Evolutionary conservation across 2,888 invertebrate species (phyloP).

Genomic region (Scaptomyza tumidula): DNA sequence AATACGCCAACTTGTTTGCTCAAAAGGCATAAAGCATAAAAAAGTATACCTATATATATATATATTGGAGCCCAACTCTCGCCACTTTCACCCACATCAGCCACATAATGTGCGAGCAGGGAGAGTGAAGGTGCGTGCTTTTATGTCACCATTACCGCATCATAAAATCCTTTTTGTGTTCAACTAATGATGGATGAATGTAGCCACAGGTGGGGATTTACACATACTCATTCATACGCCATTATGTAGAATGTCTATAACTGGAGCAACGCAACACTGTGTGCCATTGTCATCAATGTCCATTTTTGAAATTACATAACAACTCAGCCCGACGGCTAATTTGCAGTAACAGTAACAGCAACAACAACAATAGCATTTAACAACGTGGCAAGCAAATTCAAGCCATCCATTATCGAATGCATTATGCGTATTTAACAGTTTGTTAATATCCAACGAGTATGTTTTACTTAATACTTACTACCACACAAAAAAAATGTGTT

Average conservation of each 20-base stretch:
- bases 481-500: constrained; percentile 19
- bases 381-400: not conserved
- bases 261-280: constrained; percentile 28
- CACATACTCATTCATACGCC: constrained; percentile 8
- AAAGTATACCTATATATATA: constrained; percentile 35
- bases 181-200: constrained; percentile 78
- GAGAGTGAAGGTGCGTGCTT: constrained; percentile 51
- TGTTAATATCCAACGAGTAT: constrained; percentile 33
- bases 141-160: constrained; percentile 76
- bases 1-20: constrained; percentile 77
- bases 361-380: not conserved
- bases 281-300: constrained; percentile 17
- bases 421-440: constrained; percentile 41
- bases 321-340: constrained; percentile 19
- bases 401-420: constrained; percentile 25
- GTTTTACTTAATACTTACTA: not conserved
- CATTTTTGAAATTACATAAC: constrained; percentile 48
- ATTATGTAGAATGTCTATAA: constrained; percentile 19
- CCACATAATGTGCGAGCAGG: not conserved
- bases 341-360: constrained; percentile 5
- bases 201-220: constrained; percentile 64
- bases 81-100: not conserved
- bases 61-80: constrained; percentile 1
- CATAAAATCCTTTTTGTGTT: constrained; percentile 80
- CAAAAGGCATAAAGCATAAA: constrained; percentile 75